Base-by-base conservation (phyloP, 2,888 invertebrate species). In the Pasiphila rectangulata region DNA sequence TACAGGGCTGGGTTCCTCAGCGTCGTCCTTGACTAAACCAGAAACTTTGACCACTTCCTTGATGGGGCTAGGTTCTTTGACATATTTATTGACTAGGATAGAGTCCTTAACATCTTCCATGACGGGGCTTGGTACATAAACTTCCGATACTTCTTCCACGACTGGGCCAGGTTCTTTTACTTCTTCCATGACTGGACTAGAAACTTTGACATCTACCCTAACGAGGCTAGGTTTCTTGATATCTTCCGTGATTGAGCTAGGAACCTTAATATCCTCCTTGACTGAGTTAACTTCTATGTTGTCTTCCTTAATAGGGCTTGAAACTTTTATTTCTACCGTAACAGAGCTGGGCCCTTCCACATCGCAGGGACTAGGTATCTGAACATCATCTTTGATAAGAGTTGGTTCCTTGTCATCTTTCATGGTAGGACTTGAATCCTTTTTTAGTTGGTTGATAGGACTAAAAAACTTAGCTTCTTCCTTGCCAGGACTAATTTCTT, bases 301-400 rank as follows among this genome's bases (percentile, higher is more conserved):
- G 1, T 19, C 12, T 12, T n/a, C 34, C 15, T 57, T 44, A 0
- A 21, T 21, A 4, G 40, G 20, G 4, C 40, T n/a, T n/a, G n/a
- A n/a, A n/a, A n/a, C n/a, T n/a, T n/a, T n/a, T n/a, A n/a, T n/a
- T n/a, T n/a, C n/a, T n/a, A n/a, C n/a, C n/a, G n/a, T n/a, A n/a
- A n/a, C n/a, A n/a, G n/a, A n/a, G n/a, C n/a, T 58, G 0, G 37
- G 37, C 6, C 2, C 17, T 13, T 50, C 54, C 0, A 47, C 46
- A 0, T 37, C 41, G 1, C 46, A 32, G 6, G n/a, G n/a, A n/a
- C n/a, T n/a, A n/a, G n/a, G n/a, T n/a, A n/a, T n/a, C n/a, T n/a
- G n/a, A n/a, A n/a, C n/a, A n/a, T n/a, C n/a, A n/a, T n/a, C n/a
- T n/a, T n/a, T n/a, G n/a, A n/a, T 6, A 21, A 7, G 21, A 7